Conservation (phyloP, 2,113 vertebrate species). For the Poeciliopsis turrubarensis region DNA sequence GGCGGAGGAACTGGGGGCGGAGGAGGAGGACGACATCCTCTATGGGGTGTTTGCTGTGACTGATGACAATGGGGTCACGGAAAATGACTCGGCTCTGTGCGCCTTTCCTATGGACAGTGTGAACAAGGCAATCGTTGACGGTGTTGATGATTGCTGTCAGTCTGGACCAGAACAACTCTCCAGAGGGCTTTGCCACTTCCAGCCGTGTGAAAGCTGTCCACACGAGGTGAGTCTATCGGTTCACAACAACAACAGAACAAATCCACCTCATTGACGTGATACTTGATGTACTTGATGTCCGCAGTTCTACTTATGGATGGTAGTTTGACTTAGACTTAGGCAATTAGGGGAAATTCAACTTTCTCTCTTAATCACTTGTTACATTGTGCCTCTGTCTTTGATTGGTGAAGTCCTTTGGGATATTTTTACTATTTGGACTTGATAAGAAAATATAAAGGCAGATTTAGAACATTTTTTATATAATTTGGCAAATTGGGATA, state of each 20-base stretch:
- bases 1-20: slow-evolving; percentile 82
- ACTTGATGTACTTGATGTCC: background rate
- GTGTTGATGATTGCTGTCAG: slow-evolving; percentile 86
- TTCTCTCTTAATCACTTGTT: too few relatives aligned
- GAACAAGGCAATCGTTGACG: slow-evolving; percentile 82
- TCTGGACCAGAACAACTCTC: slow-evolving; percentile 69
- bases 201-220: slow-evolving; percentile 85
- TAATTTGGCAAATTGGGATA: too few relatives aligned
- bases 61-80: slow-evolving; percentile 54
- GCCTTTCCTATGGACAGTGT: slow-evolving; percentile 88
- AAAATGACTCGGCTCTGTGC: slow-evolving; percentile 85
- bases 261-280: background rate
- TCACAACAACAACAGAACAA: background rate
- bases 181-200: slow-evolving; percentile 89
- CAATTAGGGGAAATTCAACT: too few relatives aligned
- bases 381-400: too few relatives aligned
- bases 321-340: too few relatives aligned
- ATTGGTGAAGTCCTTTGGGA: too few relatives aligned
- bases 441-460: too few relatives aligned
- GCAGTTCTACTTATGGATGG: background rate
- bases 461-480: too few relatives aligned
- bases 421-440: too few relatives aligned
- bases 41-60: slow-evolving; percentile 87
- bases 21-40: slow-evolving; percentile 82
- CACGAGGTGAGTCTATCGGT: slow-evolving; percentile 82